Evolutionary conservation across 92 coral and sea anemone species (phyloP).

Genomic region (Siderastrea radians): DNA sequence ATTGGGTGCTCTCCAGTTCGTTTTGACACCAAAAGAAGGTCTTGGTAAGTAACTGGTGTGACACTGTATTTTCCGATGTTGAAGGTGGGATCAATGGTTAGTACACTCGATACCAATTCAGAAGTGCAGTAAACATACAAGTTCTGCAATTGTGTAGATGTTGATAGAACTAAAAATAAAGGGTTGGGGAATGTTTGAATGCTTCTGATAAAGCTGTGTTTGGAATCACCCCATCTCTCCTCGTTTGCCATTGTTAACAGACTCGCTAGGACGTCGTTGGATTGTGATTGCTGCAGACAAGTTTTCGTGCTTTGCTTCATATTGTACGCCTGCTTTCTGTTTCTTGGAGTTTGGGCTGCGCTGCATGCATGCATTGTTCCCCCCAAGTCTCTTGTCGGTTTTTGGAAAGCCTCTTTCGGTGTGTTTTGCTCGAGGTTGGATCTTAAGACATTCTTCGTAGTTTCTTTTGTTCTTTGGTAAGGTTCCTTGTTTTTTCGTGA

Average conservation of each 20-base stretch:
- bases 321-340: slow-evolving; percentile 51
- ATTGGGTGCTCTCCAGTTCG: slow-evolving; percentile 44
- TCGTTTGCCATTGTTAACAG: slow-evolving; percentile 57
- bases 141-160: slow-evolving; percentile 43
- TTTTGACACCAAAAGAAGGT: slow-evolving; percentile 50
- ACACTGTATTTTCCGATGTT: slow-evolving; percentile 40
- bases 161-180: slow-evolving; percentile 19
- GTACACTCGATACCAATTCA: slow-evolving; percentile 35
- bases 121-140: slow-evolving; percentile 50
- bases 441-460: slow-evolving; percentile 26
- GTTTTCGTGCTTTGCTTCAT: slow-evolving; percentile 26
- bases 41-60: slow-evolving; percentile 12
- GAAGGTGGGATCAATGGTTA: slow-evolving; percentile 53
- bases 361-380: slow-evolving; percentile 31
- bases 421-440: slow-evolving; percentile 19
- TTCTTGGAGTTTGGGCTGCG: slow-evolving; percentile 24
- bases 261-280: slow-evolving; percentile 34
- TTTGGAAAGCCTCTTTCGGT: slow-evolving; percentile 56
- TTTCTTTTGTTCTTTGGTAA: no score
- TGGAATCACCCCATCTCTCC: slow-evolving; percentile 18
- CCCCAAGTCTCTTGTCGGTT: slow-evolving; percentile 46
- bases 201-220: slow-evolving; percentile 46
- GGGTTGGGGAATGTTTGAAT: slow-evolving; percentile 55
- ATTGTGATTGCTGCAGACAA: slow-evolving; percentile 11
- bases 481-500: no score